Percentiles rank a stretch among this genome's conserved stretches.
Evolutionary conservation across 2,888 invertebrate species (phyloP).

Genomic region (Hofmannophila pseudospretella): DNA sequence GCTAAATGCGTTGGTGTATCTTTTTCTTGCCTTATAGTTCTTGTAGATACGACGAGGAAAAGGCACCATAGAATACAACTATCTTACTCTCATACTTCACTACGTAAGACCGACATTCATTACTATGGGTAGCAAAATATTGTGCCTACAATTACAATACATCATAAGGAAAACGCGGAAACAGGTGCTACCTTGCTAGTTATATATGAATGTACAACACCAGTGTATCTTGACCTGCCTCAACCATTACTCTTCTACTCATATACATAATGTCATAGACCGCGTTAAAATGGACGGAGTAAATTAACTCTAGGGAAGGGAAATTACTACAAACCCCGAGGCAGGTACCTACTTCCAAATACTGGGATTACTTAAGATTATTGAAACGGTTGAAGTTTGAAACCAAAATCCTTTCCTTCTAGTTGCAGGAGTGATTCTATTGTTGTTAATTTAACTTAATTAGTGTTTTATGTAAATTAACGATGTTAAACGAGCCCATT

Average conservation of each 20-base stretch:
- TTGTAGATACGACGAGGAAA: too few species aligned
- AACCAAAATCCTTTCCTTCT: neutral
- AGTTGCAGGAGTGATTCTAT: slow-evolving; percentile 4
- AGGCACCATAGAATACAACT: too few species aligned
- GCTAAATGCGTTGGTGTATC: too few species aligned
- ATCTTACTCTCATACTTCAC: too few species aligned
- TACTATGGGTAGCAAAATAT: neutral
- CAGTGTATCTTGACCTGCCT: neutral
- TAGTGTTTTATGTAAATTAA: slow-evolving; percentile 7
- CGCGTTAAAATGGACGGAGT: neutral
- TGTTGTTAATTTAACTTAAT: slow-evolving; percentile 5
- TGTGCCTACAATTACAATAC: neutral
- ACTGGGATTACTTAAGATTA: slow-evolving; percentile 4
- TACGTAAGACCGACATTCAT: too few species aligned
- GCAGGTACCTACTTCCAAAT: slow-evolving; percentile 1
- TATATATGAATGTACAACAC: neutral
- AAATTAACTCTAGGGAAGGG: neutral
- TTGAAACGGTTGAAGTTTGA: slow-evolving; percentile 4
- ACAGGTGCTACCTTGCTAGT: slow-evolving; percentile 1
- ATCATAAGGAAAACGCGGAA: slow-evolving; percentile 1
- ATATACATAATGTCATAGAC: neutral
- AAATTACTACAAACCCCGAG: slow-evolving; percentile 1
- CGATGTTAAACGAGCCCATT: neutral
- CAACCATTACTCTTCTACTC: neutral
- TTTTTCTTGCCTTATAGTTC: too few species aligned